Base-by-base conservation (phyloP, 53 echinoderm and acorn worm genomes). In the Temnopleurus reevesii region DNA sequence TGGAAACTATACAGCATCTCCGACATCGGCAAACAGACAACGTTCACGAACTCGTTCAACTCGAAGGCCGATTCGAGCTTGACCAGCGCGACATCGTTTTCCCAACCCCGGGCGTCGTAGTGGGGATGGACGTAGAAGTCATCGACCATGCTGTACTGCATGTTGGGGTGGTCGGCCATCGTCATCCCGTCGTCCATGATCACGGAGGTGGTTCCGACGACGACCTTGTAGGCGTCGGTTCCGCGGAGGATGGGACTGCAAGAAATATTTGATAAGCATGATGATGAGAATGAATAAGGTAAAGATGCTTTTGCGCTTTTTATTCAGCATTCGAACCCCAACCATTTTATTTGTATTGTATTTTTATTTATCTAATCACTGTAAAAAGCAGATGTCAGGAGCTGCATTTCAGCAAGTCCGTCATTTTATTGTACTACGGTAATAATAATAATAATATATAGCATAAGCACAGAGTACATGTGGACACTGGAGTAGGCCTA, bases 121-220 rank as follows among this genome's bases (percentile, higher is more conserved):
- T 38, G 9, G 49, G 88, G 88, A 66, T 87, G 88, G 34, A 87
- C 71, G 54, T 33, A 87, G 88, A 87, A 19, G 33, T 65, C 54
- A 7, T 53, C 33, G 5, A 83, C 83, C 54, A 34, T 83, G 28
- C 83, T 47, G 55, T 83, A 56, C 56, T 83, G 86, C 45, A 44
- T 45, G 13, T 60, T 85, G 5, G 86, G 86, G 21, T 53, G 35
- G 46, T 59, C 59, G 23, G 38, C 56, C 86, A 60, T 85, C 7
- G 21, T 46, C 5, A 31, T 10, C 34, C 36, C 36, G 38, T 83
- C 55, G 36, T 27, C 51, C 38, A 26, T 38, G 44, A 85, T 27
- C 45, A 85, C 43, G 8, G 86, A 85, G 2, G 59, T 85, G 43
- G 86, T 85, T 0, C 86, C 86, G 44, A 85, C 61, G 59, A 85